Conservation (phyloP, 1,140 invertebrate species). For the Heliconius melpomene region DNA sequence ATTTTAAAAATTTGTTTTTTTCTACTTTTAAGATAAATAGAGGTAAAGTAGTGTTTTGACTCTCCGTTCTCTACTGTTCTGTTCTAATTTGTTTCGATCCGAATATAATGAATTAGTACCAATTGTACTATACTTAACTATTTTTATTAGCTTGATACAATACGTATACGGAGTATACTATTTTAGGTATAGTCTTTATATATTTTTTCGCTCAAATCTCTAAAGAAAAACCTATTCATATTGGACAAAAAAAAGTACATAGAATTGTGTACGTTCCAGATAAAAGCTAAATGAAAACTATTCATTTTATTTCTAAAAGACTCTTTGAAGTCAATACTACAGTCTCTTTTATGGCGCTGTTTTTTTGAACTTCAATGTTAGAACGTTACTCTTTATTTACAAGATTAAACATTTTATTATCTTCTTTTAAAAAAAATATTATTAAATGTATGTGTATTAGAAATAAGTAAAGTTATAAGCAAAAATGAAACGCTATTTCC, state of each 20-base stretch:
- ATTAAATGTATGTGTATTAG: neutral
- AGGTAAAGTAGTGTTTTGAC: no score
- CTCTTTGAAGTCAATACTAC: constrained; percentile 1
- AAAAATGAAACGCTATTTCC: no score
- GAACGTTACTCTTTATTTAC: neutral
- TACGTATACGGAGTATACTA: no score
- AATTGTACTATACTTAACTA: no score
- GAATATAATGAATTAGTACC: no score
- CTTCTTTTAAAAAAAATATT: neutral
- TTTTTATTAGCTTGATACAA: no score
- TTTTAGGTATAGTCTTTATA: neutral
- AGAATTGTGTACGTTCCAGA: neutral
- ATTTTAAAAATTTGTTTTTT: neutral
- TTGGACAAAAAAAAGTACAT: neutral
- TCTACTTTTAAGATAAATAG: no score
- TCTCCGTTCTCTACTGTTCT: no score
- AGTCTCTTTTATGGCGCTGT: neutral
- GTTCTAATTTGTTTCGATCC: no score
- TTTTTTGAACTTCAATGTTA: neutral
- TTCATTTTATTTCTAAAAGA: constrained; percentile 4
- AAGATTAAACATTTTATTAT: neutral
- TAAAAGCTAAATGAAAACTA: neutral
- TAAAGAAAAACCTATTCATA: neutral
- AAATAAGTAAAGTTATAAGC: neutral
- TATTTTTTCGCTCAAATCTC: neutral